Percentiles rank a stretch among this genome's conserved stretches.
Conservation (phyloP, 2,888 invertebrate genomes). For the Drosophila nigritarsus region DNA sequence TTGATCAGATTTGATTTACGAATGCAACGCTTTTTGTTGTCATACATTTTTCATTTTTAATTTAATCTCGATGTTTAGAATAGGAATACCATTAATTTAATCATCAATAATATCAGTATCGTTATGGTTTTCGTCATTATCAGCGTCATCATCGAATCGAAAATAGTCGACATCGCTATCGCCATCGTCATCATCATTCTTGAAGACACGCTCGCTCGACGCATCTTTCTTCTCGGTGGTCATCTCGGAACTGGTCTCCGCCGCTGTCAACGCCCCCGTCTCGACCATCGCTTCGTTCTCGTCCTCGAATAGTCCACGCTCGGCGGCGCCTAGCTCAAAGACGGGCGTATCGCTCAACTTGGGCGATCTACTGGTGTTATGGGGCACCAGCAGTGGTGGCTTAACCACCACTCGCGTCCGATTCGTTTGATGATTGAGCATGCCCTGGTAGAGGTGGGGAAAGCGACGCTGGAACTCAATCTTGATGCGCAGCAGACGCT, state of each 20-base stretch:
- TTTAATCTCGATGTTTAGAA: constrained; percentile 27
- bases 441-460: constrained; percentile 73
- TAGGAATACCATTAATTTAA: constrained; percentile 40
- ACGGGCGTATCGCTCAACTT: constrained; percentile 42
- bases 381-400: constrained; percentile 68
- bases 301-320: constrained; percentile 57
- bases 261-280: background rate
- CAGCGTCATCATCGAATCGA: constrained; percentile 44
- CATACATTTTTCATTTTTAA: constrained; percentile 16
- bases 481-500: constrained; percentile 71
- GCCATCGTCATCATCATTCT: constrained; percentile 15
- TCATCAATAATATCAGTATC: constrained; percentile 48
- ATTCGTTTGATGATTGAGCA: constrained; percentile 68
- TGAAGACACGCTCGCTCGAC: constrained; percentile 18
- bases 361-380: background rate
- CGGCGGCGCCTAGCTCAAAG: constrained; percentile 77
- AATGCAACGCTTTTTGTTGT: constrained; percentile 3
- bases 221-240: constrained; percentile 7
- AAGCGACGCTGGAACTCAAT: constrained; percentile 74
- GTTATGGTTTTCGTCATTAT: constrained; percentile 30
- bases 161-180: constrained; percentile 70
- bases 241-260: constrained; percentile 4
- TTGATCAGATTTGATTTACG: background rate
- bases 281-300: background rate
- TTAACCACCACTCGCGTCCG: constrained; percentile 63